A percentile compares a stretch with the other conserved stretches of the same genome.
Conservation (phyloP, 2,888 invertebrate genomes). For the Calameuta pallipes region DNA sequence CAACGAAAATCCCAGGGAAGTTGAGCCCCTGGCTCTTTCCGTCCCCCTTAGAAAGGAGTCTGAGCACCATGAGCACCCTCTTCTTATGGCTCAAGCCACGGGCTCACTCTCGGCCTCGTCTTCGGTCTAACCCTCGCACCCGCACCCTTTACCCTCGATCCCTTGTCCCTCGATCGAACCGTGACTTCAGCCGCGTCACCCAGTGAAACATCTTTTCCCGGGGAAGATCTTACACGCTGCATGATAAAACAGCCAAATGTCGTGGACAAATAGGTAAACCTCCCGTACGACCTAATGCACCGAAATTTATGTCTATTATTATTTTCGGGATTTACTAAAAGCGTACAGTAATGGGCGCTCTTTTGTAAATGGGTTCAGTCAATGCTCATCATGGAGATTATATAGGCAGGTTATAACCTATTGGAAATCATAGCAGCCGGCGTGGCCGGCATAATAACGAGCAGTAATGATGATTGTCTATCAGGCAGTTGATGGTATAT, state of each 20-base stretch:
- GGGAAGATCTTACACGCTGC: not conserved
- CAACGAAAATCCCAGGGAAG: slow-evolving; percentile 22
- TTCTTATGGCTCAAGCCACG: not conserved
- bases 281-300: not conserved
- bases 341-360: not conserved
- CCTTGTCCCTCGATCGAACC: not conserved
- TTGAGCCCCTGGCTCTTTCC: slow-evolving; percentile 5
- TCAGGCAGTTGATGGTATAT: slow-evolving; percentile 31
- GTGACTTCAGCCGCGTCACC: not conserved
- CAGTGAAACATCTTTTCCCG: not conserved
- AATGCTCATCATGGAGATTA: slow-evolving; percentile 30
- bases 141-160: not conserved
- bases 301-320: not conserved
- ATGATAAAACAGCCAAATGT: not conserved
- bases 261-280: not conserved
- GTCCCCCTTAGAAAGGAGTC: not conserved
- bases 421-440: slow-evolving; percentile 34
- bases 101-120: not conserved
- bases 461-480: slow-evolving; percentile 48
- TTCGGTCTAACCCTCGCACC: slow-evolving; percentile 2
- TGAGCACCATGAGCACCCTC: not conserved
- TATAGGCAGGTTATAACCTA: slow-evolving; percentile 17
- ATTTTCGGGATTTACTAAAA: not conserved
- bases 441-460: slow-evolving; percentile 44
- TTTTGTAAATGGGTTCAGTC: slow-evolving; percentile 11